Conservation (phyloP, 2,113 vertebrate species). For the Enhydra lutris region DNA sequence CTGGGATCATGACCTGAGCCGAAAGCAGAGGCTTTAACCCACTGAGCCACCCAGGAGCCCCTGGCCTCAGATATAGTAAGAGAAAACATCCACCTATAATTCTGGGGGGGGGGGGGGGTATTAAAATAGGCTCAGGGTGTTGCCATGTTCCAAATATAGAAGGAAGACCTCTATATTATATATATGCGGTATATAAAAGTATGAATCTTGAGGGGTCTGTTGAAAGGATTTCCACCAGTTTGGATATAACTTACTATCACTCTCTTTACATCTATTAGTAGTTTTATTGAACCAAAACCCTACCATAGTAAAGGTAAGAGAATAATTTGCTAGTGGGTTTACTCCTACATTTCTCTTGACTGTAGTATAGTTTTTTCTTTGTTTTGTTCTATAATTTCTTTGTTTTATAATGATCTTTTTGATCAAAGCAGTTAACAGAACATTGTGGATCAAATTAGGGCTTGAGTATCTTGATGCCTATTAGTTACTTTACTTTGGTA, state of each 20-base stretch:
- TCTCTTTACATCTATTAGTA: neutral
- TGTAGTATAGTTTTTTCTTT: neutral
- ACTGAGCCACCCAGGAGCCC: no score
- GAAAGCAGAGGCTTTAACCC: no score
- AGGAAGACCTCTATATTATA: neutral
- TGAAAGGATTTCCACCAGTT: neutral
- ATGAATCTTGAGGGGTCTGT: neutral
- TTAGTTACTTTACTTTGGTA: neutral
- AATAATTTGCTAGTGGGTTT: neutral
- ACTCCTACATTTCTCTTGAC: neutral
- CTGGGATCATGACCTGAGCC: no score
- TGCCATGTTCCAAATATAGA: neutral
- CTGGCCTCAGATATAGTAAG: neutral
- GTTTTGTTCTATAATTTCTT: neutral
- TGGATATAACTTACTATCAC: neutral
- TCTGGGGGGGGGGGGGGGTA: neutral
- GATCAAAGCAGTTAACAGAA: neutral
- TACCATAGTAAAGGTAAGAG: neutral
- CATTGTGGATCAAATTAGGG: neutral
- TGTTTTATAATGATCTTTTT: neutral
- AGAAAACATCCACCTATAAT: neutral
- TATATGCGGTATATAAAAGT: neutral
- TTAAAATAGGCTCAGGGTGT: neutral
- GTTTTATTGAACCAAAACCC: neutral
- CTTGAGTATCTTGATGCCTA: neutral